Conservation (phyloP, 92 coral and sea anemone species). For the Pocillopora meandrina region DNA sequence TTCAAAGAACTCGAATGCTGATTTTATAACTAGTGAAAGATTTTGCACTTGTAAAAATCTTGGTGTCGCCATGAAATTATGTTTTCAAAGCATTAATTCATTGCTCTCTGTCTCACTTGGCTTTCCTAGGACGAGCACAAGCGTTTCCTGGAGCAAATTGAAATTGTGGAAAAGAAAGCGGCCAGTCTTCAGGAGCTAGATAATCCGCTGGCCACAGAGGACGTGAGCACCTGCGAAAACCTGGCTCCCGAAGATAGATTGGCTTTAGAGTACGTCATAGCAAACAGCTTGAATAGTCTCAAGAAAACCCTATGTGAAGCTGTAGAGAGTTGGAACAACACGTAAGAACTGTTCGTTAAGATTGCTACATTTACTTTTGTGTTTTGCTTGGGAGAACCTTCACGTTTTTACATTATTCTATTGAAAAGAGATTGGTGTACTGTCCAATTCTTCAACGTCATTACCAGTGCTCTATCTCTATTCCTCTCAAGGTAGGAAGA, state of each 20-base stretch:
- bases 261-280: slow-evolving; percentile 91
- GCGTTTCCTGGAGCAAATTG: slow-evolving; percentile 72
- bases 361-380: too few species aligned
- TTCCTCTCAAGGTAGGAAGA: too few species aligned
- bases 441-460: too few species aligned
- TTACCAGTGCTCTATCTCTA: too few species aligned
- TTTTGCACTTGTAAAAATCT: too few species aligned
- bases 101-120: background rate
- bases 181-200: slow-evolving; percentile 64
- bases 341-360: slow-evolving; percentile 35
- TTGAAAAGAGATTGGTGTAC: too few species aligned
- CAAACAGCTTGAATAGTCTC: slow-evolving; percentile 88
- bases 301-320: slow-evolving; percentile 87
- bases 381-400: background rate
- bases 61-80: too few species aligned
- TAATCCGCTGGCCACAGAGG: slow-evolving; percentile 53
- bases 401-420: too few species aligned
- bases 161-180: slow-evolving; percentile 88
- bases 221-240: slow-evolving; percentile 18
- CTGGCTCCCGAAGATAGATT: slow-evolving; percentile 75
- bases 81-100: background rate
- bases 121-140: slow-evolving; percentile 67
- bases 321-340: slow-evolving; percentile 89
- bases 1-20: too few species aligned
- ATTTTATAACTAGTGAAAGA: too few species aligned